Evolutionary conservation across 2,888 invertebrate genomes (phyloP).

Genomic region (Opisthograptis luteolata): DNA sequence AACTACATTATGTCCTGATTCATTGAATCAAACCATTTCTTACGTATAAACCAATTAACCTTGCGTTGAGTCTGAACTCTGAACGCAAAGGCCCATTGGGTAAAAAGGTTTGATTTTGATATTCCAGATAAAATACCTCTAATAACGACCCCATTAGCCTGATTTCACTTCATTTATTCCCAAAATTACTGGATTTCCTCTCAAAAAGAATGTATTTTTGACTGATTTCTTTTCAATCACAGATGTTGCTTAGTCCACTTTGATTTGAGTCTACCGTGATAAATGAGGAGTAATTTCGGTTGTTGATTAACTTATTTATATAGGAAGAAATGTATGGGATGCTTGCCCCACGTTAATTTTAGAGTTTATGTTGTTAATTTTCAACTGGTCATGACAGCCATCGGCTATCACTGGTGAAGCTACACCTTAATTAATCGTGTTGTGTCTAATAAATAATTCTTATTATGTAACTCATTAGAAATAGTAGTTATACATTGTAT

Average conservation of each 20-base stretch:
- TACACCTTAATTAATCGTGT: too few species aligned
- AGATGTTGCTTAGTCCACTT: neutral
- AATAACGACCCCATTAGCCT: conserved; percentile 4
- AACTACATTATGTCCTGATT: too few species aligned
- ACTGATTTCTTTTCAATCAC: conserved; percentile 1
- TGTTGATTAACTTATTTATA: too few species aligned
- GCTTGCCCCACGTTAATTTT: too few species aligned
- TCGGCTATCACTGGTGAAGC: too few species aligned
- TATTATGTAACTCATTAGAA: too few species aligned
- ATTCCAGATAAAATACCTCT: neutral
- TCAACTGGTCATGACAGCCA: too few species aligned
- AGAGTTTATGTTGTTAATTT: too few species aligned
- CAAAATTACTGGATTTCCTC: conserved; percentile 2
- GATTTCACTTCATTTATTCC: conserved; percentile 4
- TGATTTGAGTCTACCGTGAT: neutral
- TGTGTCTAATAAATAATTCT: too few species aligned
- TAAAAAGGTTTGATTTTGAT: conserved; percentile 3
- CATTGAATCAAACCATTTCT: too few species aligned
- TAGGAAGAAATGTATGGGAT: too few species aligned
- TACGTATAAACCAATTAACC: conserved; percentile 1
- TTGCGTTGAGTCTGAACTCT: neutral
- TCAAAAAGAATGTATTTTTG: conserved; percentile 1
- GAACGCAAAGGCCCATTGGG: neutral
- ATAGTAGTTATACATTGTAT: too few species aligned
- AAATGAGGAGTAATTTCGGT: neutral